These are phyloP conservation scores for Leucania comma DNA, from an alignment of 2,888 invertebrate genomes.

Conservation along the genomic window DNA sequence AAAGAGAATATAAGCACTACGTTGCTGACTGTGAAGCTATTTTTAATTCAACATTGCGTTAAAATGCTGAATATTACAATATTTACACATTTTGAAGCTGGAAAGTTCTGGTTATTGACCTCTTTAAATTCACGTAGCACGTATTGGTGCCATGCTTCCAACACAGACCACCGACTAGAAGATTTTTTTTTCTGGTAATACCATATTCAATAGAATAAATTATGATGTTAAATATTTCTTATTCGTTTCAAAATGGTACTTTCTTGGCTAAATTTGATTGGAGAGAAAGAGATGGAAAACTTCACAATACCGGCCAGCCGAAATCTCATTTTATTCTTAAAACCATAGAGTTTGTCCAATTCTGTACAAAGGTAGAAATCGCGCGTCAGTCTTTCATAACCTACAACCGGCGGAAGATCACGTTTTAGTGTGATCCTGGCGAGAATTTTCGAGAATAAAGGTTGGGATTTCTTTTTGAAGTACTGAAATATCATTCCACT, in stretches of 20 bases:
- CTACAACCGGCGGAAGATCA: slow-evolving; percentile 87
- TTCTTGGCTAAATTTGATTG: background rate
- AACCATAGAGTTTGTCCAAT: slow-evolving; percentile 61
- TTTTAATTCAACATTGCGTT: background rate
- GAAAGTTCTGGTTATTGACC: slow-evolving; percentile 28
- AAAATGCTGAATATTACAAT: slow-evolving; percentile 8
- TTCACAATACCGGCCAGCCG: slow-evolving; percentile 52
- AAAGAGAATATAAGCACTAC: no score
- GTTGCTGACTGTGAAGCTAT: no score
- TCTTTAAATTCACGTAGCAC: background rate
- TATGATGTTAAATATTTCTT: slow-evolving; percentile 21
- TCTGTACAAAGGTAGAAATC: slow-evolving; percentile 43
- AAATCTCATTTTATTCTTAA: slow-evolving; percentile 38
- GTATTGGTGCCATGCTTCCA: background rate
- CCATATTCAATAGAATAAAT: background rate
- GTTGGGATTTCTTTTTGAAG: slow-evolving; percentile 73
- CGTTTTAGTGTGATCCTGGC: slow-evolving; percentile 83
- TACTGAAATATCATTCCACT: slow-evolving; percentile 75
- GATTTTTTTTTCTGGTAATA: slow-evolving; percentile 21
- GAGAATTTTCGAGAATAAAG: slow-evolving; percentile 88
- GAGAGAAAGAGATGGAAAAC: slow-evolving; percentile 45
- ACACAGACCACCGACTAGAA: slow-evolving; percentile 17
- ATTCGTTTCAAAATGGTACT: slow-evolving; percentile 30
- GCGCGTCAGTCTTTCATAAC: slow-evolving; percentile 81
- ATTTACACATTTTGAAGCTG: background rate